Base-by-base conservation (phyloP, 92 coral and sea anemone genomes). In the Porites rus region DNA sequence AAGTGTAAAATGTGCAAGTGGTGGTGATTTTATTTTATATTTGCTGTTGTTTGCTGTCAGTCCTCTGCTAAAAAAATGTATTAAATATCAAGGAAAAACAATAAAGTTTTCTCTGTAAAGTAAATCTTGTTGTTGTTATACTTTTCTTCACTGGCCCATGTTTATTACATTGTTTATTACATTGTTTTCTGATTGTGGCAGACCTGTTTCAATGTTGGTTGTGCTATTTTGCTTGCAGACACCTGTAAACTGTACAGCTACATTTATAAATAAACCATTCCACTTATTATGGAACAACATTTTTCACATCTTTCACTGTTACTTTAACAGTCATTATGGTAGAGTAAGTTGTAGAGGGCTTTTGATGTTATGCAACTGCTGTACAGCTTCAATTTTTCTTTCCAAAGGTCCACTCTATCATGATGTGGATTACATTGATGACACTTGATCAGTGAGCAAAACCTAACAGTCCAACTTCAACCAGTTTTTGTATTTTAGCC, bases 391-490 rank as follows among this genome's bases (percentile, higher is more conserved):
- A 38, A 38, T 38, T 4, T 38, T 38, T 38, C 46, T 38, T 38
- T 38, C 46, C 46, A 38, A 38, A 38, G 11, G 11, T 4, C 61
- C 61, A 8, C 16, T 56, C 61, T 56, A 10, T 56, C 61, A 56
- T 56, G 13, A 56, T 56, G 17, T 10, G 61, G 61, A 16, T 56
- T 56, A 56, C 3, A 10, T 14, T 2, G 61, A 14, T 1, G 61
- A 10, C 16, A 10, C 61, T 56, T 14, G 54, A 50, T 67, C 72
- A 56, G 43, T 28, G 77, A 62, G 92, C 82, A 71, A 92, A 89
- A 13, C 92, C 89, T 65, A 94, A 60, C 20, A 94, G 89, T 54
- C 98, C 98, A 51, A 87, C 98, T 82, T 94, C 98, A 8, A 92
- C 88, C 87, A 94, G 69, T 68, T 87, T 90, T 72, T 89, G 89